phyloP scores from a whole-genome alignment of 2,797 vertebrate species.

The Sciurus carolinensis region DNA sequence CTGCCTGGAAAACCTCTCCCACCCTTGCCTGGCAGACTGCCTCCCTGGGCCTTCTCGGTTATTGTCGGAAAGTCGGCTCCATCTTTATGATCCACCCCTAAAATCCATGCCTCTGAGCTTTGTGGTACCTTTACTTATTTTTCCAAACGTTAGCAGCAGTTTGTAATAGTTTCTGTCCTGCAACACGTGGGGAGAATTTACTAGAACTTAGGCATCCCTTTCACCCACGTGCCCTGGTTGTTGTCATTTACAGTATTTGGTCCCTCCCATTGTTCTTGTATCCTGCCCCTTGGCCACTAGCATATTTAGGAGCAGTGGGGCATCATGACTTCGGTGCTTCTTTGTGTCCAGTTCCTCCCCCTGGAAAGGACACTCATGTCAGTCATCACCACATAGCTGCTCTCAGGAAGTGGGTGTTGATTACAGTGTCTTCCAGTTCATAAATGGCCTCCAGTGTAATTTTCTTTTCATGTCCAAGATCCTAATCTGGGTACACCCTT shows the following conservation, averaged over 20 bases:
- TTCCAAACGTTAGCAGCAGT: background rate
- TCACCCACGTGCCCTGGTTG: too few species aligned
- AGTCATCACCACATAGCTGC: background rate
- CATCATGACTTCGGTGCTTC: background rate
- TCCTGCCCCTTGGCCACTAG: background rate
- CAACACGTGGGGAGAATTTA: background rate
- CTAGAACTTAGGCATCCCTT: background rate
- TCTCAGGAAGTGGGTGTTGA: background rate
- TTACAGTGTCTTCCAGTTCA: fast-evolving
- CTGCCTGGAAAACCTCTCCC: background rate
- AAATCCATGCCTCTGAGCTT: background rate
- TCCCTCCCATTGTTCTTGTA: background rate
- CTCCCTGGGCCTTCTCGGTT: background rate
- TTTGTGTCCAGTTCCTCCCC: background rate
- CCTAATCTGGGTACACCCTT: background rate
- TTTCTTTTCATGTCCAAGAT: background rate
- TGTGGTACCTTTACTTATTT: background rate
- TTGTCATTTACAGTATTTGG: fast-evolving
- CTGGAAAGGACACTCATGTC: background rate
- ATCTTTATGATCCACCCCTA: background rate
- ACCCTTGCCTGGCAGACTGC: fast-evolving
- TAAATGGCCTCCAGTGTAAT: background rate
- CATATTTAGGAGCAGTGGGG: background rate
- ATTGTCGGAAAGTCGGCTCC: background rate
- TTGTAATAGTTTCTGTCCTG: background rate